A percentile compares a stretch with the other conserved stretches of the same genome.
phyloP scores from a whole-genome alignment of 2,113 vertebrate species.

The Syngnathoides biaculeatus region DNA sequence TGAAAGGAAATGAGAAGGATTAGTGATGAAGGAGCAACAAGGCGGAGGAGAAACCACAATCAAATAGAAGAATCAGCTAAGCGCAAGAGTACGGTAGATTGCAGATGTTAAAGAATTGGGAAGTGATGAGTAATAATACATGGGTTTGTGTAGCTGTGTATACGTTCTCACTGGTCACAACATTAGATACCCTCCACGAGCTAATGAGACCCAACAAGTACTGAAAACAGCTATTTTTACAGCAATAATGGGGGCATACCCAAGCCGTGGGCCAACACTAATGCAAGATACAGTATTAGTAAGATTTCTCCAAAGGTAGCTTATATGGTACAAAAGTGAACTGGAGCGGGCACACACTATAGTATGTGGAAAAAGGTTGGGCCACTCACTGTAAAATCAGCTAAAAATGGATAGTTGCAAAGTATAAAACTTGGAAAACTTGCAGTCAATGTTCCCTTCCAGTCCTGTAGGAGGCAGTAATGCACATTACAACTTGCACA shows the following conservation, averaged over 20 bases:
- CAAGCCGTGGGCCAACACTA: no score
- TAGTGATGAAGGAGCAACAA: slow-evolving; percentile 35
- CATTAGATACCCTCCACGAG: not conserved
- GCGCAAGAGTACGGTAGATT: slow-evolving; percentile 22
- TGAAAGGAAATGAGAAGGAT: slow-evolving; percentile 44
- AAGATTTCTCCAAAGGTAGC: no score
- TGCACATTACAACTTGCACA: no score
- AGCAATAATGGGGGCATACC: not conserved
- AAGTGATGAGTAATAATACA: slow-evolving; percentile 41
- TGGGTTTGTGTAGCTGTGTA: not conserved
- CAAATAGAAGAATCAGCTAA: slow-evolving; percentile 51
- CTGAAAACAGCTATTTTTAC: not conserved
- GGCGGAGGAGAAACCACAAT: slow-evolving; percentile 36
- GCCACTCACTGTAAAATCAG: no score
- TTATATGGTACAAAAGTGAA: no score
- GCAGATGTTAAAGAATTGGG: slow-evolving; percentile 27
- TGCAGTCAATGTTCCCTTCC: no score
- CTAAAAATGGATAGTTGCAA: no score
- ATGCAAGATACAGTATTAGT: no score
- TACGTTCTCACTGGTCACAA: not conserved
- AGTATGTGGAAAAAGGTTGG: no score
- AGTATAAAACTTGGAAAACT: no score
- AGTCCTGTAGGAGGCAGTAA: no score
- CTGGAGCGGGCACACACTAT: no score
- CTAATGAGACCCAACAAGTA: not conserved